Evolutionary conservation across 2,113 vertebrate genomes (phyloP).

Genomic region (Gasterosteus aculeatus): DNA sequence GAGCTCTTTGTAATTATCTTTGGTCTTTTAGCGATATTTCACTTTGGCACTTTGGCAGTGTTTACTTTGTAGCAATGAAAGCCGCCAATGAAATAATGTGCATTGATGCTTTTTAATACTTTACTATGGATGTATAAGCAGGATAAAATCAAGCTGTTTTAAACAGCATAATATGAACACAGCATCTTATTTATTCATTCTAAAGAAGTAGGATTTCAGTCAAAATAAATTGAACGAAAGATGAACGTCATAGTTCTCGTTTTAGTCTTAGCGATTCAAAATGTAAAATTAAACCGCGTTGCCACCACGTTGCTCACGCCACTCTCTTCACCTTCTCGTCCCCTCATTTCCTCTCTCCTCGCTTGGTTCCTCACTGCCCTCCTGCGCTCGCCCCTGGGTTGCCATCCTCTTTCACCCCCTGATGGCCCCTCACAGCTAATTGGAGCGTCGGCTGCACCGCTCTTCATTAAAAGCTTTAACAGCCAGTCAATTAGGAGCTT

Average conservation of each 20-base stretch:
- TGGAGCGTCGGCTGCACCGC: conserved; percentile 64
- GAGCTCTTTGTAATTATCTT: conserved; percentile 17
- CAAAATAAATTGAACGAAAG: not conserved
- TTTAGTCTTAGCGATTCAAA: not conserved
- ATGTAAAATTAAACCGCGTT: not conserved
- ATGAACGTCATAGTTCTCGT: not conserved
- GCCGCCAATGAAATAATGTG: not conserved
- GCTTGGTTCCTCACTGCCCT: not conserved
- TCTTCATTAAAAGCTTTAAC: conserved; percentile 79
- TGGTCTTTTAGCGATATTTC: conserved; percentile 10
- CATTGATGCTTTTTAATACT: not conserved
- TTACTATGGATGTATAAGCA: not conserved
- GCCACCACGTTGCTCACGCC: not conserved
- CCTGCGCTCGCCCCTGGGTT: not conserved
- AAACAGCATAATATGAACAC: not conserved
- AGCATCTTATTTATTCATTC: not conserved
- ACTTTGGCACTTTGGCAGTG: not conserved
- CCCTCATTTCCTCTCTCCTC: not conserved
- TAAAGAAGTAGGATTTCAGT: not conserved
- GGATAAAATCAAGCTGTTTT: not conserved
- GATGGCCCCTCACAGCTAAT: conserved; percentile 67
- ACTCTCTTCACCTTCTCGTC: not conserved
- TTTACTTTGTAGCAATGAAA: conserved; percentile 6
- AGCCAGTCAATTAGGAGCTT: conserved; percentile 76
- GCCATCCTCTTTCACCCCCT: conserved; percentile 42